Evolutionary conservation across 1,140 invertebrate species (phyloP), one percentile per base, ranked within the genome.

Genomic region (Prorops nasuta): DNA sequence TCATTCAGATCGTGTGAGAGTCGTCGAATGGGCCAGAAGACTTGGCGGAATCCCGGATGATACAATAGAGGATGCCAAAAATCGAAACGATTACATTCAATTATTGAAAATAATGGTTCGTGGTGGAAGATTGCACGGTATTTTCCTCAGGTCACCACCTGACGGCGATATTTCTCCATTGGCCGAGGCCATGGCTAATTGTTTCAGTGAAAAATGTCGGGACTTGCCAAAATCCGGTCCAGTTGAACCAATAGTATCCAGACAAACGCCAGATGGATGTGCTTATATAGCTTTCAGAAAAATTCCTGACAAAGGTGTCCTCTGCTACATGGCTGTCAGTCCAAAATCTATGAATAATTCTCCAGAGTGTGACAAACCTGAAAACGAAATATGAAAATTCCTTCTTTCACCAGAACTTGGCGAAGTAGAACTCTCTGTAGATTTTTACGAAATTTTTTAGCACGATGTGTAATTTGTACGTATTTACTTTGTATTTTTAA

Each of bases 321-420:
- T 80, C n/a, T 79, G 78, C 55, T 81, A 81, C 51, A 72, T 81
- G 71, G 77, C 78, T 18, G 78, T 79, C 12, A 76, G 72, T 49
- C 74, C 79, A 4, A 70, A 79, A n/a, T n/a, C n/a, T n/a, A n/a
- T n/a, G n/a, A n/a, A n/a, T n/a, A n/a, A n/a, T n/a, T n/a, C n/a
- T n/a, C n/a, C n/a, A n/a, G n/a, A n/a, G n/a, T n/a, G n/a, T n/a
- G n/a, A n/a, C n/a, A n/a, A n/a, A n/a, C n/a, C n/a, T n/a, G n/a
- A n/a, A n/a, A n/a, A n/a, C n/a, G n/a, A n/a, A n/a, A n/a, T n/a
- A n/a, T n/a, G n/a, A n/a, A n/a, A n/a, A n/a, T n/a, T n/a, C 9
- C 28, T 31, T 7, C 17, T 40, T 31, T 46, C 39, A 22, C 20
- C 16, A 49, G n/a, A n/a, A n/a, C n/a, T n/a, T n/a, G n/a, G n/a